Evolutionary conservation across 2,113 vertebrate species (phyloP).

Genomic region (Stercorarius parasiticus): DNA sequence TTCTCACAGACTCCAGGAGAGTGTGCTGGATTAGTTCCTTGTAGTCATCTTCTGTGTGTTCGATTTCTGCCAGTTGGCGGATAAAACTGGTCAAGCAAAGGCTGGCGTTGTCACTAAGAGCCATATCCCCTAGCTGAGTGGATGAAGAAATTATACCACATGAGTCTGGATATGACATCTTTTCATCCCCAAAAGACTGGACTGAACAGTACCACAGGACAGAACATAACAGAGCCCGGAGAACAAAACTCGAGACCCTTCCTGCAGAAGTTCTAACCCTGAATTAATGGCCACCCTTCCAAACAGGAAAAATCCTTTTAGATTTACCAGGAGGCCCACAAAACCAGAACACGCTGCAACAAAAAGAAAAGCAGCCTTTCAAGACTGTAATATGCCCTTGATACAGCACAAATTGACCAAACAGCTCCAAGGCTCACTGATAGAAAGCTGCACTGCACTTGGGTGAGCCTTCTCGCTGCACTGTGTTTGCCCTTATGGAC

Average conservation of each 20-base stretch:
- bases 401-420: not conserved
- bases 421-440: not conserved
- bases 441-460: fast-evolving
- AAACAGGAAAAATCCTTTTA: not conserved
- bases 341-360: not conserved
- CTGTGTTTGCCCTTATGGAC: not conserved
- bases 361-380: not conserved
- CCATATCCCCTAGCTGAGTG: constrained; percentile 92
- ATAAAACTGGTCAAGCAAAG: constrained; percentile 86
- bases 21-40: constrained; percentile 84
- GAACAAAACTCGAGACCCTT: not conserved
- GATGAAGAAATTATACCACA: not conserved
- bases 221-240: not conserved
- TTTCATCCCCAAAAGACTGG: not conserved
- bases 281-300: not conserved
- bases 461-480: not conserved
- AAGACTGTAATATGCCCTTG: not conserved
- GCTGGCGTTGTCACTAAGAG: constrained; percentile 89
- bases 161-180: not conserved
- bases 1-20: constrained; percentile 86
- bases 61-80: constrained; percentile 73
- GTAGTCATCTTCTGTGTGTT: constrained; percentile 81
- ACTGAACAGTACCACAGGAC: not conserved
- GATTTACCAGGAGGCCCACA: not conserved
- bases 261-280: not conserved